A percentile compares a stretch with the other conserved stretches of the same genome.
These are phyloP conservation scores for Erynnis tages DNA, from an alignment of 2,888 invertebrate species.

Conservation along the genomic window DNA sequence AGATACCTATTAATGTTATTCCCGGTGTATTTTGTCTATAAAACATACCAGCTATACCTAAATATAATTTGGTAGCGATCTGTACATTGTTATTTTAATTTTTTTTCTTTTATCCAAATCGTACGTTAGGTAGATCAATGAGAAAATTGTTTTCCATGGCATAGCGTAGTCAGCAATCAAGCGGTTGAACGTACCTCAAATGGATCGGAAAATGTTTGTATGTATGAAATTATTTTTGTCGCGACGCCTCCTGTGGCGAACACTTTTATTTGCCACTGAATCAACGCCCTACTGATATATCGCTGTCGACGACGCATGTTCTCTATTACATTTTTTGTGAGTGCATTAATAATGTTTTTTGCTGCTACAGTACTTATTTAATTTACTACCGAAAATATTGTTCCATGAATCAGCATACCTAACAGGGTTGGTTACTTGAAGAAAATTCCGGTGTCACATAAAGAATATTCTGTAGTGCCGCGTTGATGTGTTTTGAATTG, in stretches of 20 bases:
- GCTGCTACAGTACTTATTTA: conserved; percentile 4
- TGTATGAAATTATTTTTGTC: conserved; percentile 67
- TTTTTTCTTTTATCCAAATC: no score
- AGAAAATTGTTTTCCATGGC: conserved; percentile 39
- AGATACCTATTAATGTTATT: no score
- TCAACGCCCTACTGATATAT: conserved; percentile 68
- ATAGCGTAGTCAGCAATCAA: conserved; percentile 46
- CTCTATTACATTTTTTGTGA: conserved; percentile 55
- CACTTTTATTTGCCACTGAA: conserved; percentile 66
- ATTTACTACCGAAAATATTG: conserved; percentile 17
- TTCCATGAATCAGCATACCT: conserved; percentile 8
- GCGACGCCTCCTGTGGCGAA: conserved; percentile 59
- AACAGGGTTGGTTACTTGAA: not conserved
- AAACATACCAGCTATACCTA: no score
- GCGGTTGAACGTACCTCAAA: conserved; percentile 49
- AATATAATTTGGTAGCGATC: no score
- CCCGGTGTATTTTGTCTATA: no score
- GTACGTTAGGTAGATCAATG: not conserved
- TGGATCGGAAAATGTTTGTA: conserved; percentile 63
- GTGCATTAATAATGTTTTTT: conserved; percentile 38
- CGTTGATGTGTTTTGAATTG: conserved; percentile 8
- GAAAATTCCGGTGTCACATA: conserved; percentile 9
- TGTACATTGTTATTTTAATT: no score
- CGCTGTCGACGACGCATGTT: conserved; percentile 53
- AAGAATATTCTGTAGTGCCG: not conserved